Conservation (phyloP, 2,888 invertebrate genomes). For the Dioctria rufipes region DNA sequence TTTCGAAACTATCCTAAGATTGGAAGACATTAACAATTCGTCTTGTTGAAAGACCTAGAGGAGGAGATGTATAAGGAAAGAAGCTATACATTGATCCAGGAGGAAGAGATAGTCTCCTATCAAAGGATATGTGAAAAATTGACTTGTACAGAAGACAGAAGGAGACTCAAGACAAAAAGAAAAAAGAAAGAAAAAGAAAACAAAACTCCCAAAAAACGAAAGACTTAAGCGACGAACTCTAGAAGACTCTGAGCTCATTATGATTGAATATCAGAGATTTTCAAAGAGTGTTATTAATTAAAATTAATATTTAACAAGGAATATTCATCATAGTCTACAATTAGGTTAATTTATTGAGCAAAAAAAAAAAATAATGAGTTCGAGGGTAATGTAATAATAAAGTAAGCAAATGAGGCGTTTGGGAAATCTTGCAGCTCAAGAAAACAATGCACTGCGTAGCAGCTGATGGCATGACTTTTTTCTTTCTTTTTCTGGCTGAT, state of each 20-base stretch:
- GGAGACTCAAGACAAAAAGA: too few relatives aligned
- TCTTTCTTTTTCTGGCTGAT: conserved; percentile 10
- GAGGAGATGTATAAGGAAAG: too few relatives aligned
- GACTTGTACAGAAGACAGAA: neutral
- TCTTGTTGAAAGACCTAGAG: too few relatives aligned
- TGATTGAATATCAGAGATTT: too few relatives aligned
- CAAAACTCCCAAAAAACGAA: neutral
- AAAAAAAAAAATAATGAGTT: conserved; percentile 7
- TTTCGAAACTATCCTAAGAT: too few relatives aligned
- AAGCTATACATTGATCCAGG: too few relatives aligned
- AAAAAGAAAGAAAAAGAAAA: too few relatives aligned
- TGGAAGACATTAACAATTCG: too few relatives aligned
- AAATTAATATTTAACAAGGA: neutral
- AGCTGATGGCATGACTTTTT: conserved; percentile 1
- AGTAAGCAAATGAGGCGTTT: neutral
- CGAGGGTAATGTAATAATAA: conserved; percentile 7
- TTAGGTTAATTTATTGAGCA: neutral
- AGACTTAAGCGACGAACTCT: conserved; percentile 31
- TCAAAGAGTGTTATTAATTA: neutral
- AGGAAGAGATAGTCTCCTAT: too few relatives aligned
- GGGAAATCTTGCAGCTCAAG: conserved; percentile 2
- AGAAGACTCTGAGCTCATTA: too few relatives aligned
- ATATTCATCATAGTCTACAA: neutral
- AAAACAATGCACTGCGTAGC: conserved; percentile 15
- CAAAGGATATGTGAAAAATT: conserved; percentile 1